Conservation (phyloP, 1,140 invertebrate genomes). For the Drosophila chauvacae region DNA sequence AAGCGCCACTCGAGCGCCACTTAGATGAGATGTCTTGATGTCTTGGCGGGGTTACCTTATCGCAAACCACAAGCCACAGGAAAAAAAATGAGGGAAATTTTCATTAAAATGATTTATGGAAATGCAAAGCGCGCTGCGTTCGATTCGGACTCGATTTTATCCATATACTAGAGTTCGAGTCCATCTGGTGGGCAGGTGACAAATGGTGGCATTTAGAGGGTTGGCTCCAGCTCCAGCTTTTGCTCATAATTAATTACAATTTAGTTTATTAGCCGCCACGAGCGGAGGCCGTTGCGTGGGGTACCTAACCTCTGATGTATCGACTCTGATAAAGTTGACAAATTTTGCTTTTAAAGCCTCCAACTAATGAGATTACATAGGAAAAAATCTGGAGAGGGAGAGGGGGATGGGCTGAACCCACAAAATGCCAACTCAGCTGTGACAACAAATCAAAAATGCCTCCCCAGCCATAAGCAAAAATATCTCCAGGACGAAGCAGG, state of each 20-base stretch:
- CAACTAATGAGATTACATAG: slow-evolving; percentile 23
- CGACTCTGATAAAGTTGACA: slow-evolving; percentile 73
- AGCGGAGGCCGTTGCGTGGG: slow-evolving; percentile 27
- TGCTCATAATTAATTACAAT: slow-evolving; percentile 80
- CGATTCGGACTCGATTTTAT: slow-evolving; percentile 12
- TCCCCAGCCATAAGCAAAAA: slow-evolving; percentile 4
- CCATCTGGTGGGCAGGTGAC: slow-evolving; percentile 52
- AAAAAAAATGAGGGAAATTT: slow-evolving; percentile 55
- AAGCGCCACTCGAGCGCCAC: slow-evolving; percentile 76
- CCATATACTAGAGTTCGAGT: neutral
- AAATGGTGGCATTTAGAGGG: slow-evolving; percentile 69
- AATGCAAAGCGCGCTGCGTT: slow-evolving; percentile 73
- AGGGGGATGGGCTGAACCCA: slow-evolving; percentile 2
- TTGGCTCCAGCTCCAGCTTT: slow-evolving; percentile 27
- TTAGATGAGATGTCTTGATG: slow-evolving; percentile 82
- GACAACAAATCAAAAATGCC: slow-evolving; percentile 42
- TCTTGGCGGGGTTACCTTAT: slow-evolving; percentile 46
- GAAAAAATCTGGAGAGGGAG: neutral
- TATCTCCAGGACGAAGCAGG: slow-evolving; percentile 24
- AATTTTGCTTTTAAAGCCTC: slow-evolving; percentile 62
- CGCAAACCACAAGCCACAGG: slow-evolving; percentile 23
- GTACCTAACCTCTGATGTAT: slow-evolving; percentile 58
- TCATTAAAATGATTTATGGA: slow-evolving; percentile 83
- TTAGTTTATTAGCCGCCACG: slow-evolving; percentile 74
- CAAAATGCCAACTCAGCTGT: slow-evolving; percentile 45